Evolutionary conservation across 1,140 invertebrate species (phyloP), one percentile per base, ranked within the genome.

Genomic region (Caerostris extrusa): DNA sequence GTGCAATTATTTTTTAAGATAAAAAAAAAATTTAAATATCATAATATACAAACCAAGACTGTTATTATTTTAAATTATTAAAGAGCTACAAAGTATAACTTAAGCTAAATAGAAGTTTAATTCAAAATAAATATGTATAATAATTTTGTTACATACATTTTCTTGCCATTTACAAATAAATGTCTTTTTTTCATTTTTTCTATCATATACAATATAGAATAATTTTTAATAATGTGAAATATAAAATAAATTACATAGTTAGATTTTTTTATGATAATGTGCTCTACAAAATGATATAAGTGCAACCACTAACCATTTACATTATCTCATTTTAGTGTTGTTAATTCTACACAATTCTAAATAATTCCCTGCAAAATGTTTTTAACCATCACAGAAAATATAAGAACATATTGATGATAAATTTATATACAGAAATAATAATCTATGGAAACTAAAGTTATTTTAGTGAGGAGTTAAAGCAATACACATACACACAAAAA

Each of bases 301-400:
- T 91, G 90, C 90, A 57, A 91, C 90, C 90, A 53, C 14, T 91
- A 91, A 91, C 90, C 71, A 91, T 91, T 19, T 91, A 91, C 90
- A 91, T 53, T n/a, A 55, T 88, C 3, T 7, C 34, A 34, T 50
- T 88, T 60, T 34, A 85, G 57, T 85, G 55, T 85, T 50, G 77
- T 82, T 85, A 58, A 17, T 14, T 55, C 58, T 67, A 64, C 86
- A 88, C 14, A 50, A n/a, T 61, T 55, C 14, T 19, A 56, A 85
- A 86, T 58, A 86, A 10, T 17, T 88, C 86, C 53, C 60, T 53
- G 86, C 60, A 88, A 34, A n/a, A 85, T 7, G 64, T 53, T n/a
- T 58, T 86, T 86, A 56, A 56, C 83, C 83, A 86, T 86, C 83
- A 86, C 83, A 86, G 83, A 86, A 86, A 58, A 58, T 56, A 81